Percentiles rank a stretch among this genome's conserved stretches.
Conservation (phyloP, 2,113 vertebrate species). For the Argyrosomus japonicus region DNA sequence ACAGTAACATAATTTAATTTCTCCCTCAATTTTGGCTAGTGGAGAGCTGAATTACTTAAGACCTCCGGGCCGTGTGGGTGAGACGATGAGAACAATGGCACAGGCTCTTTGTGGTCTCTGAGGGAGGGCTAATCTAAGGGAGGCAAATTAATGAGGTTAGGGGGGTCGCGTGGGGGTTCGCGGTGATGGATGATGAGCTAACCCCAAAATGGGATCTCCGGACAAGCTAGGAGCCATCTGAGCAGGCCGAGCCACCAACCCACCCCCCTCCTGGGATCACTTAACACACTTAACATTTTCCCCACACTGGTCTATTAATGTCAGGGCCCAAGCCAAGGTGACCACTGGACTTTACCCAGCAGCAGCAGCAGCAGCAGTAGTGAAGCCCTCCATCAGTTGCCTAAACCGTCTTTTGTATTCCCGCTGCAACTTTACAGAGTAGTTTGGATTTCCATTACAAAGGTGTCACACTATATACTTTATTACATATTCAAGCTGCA, state of each 20-base stretch:
- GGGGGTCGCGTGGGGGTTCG: conserved; percentile 53
- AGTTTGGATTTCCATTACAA: conserved; percentile 53
- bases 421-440: conserved; percentile 25
- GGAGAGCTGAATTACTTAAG: conserved; percentile 66
- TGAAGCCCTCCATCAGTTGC: conserved; percentile 3
- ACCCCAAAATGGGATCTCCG: conserved; percentile 68
- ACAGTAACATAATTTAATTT: conserved; percentile 76
- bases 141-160: conserved; percentile 81
- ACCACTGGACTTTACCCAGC: conserved; percentile 58
- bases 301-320: conserved; percentile 67
- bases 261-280: conserved; percentile 53
- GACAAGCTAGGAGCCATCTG: conserved; percentile 52
- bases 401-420: conserved; percentile 20
- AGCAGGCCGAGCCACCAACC: conserved; percentile 39
- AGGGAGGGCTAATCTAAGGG: conserved; percentile 73
- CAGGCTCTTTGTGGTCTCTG: conserved; percentile 66
- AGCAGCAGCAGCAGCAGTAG: conserved; percentile 38
- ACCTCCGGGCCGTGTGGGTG: conserved; percentile 46
- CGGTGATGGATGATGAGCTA: conserved; percentile 76
- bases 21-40: conserved; percentile 38
- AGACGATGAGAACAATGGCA: conserved; percentile 69
- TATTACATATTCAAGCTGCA: conserved; percentile 60
- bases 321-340: conserved; percentile 64
- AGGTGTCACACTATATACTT: conserved; percentile 23
- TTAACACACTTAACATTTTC: conserved; percentile 79